phyloP scores from a whole-genome alignment of 2,888 invertebrate genomes.

The Acrocyrtus sp. region DNA sequence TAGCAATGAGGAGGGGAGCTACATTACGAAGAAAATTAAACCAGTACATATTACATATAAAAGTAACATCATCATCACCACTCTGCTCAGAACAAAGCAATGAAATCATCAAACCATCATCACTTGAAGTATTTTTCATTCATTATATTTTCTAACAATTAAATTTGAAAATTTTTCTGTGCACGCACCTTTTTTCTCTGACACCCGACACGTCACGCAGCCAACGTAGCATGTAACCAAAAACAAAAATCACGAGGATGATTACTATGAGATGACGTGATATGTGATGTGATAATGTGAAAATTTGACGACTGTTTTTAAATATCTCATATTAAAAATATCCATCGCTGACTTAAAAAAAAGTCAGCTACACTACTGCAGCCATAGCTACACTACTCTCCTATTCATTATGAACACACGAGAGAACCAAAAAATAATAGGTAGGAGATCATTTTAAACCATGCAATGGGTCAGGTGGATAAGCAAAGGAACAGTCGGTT shows the following conservation, averaged over 20 bases:
- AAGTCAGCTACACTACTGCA: neutral
- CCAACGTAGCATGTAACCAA: constrained; percentile 37
- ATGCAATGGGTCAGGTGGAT: constrained; percentile 47
- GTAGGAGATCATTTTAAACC: constrained; percentile 35
- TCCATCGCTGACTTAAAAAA: constrained; percentile 1
- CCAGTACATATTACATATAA: neutral
- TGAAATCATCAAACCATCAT: constrained; percentile 56
- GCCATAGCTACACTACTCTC: neutral
- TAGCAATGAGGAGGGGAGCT: too few relatives aligned
- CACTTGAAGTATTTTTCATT: constrained; percentile 47
- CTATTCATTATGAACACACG: neutral
- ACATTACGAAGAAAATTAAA: neutral
- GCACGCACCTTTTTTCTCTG: constrained; percentile 46
- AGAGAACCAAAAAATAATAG: constrained; percentile 30
- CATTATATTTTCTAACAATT: constrained; percentile 52
- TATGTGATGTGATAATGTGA: constrained; percentile 20
- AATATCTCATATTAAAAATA: constrained; percentile 19
- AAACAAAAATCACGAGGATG: constrained; percentile 29
- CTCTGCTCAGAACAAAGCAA: too few relatives aligned
- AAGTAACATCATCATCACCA: constrained; percentile 30
- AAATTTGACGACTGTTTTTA: constrained; percentile 46
- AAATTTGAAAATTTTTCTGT: constrained; percentile 47
- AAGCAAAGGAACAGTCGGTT: constrained; percentile 42
- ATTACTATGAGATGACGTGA: constrained; percentile 15
- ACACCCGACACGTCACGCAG: constrained; percentile 46